A percentile compares a stretch with the other conserved stretches of the same genome.
phyloP scores from a whole-genome alignment of 2,888 invertebrate species.

The Coleophora flavipennella region DNA sequence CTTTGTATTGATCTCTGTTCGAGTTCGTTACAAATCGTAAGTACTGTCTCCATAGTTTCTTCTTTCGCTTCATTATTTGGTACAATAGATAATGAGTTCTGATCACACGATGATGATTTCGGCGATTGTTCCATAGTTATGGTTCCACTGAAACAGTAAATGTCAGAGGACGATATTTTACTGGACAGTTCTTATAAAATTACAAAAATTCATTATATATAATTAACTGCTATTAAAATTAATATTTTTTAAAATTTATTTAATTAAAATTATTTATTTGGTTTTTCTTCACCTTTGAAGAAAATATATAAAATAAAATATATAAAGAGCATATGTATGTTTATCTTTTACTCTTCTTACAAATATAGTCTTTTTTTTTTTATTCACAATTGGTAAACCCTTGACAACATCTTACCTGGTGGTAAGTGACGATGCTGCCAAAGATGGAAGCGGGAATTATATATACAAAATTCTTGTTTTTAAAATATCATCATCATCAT shows the following conservation, averaged over 20 bases:
- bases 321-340: neutral
- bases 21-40: neutral
- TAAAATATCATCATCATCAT: neutral
- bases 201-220: neutral
- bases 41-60: neutral
- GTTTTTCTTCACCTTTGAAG: neutral
- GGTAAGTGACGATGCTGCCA: no score
- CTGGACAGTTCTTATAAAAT: slow-evolving; percentile 1
- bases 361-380: neutral
- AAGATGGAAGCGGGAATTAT: no score
- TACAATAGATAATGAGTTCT: neutral
- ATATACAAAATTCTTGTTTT: neutral
- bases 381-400: no score
- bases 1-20: neutral
- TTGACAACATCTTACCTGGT: no score
- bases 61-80: neutral
- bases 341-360: neutral
- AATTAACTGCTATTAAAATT: neutral
- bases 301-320: neutral
- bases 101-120: neutral
- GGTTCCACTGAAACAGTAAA: neutral
- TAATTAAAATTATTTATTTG: neutral
- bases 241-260: no score
- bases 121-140: neutral
- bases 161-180: neutral